Evolutionary conservation across 2,797 vertebrate species (phyloP).

Genomic region (Emydoidea blandingii): DNA sequence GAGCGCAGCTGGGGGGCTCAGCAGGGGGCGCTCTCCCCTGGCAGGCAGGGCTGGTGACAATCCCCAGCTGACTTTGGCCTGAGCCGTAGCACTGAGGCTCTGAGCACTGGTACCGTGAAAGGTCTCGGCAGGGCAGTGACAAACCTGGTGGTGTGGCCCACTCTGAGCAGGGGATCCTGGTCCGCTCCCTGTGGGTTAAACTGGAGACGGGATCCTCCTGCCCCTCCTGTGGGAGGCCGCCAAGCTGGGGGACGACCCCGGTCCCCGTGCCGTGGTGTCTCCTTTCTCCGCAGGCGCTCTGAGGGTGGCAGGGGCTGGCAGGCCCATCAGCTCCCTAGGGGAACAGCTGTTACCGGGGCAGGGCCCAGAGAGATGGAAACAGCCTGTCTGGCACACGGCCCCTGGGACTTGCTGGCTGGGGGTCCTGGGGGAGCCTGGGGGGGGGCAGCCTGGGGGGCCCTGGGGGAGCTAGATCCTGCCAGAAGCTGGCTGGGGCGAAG

Average conservation of each 20-base stretch:
- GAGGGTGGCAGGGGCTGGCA: too few relatives aligned
- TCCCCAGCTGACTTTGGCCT: neutral
- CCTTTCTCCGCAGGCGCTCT: neutral
- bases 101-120: neutral
- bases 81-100: neutral
- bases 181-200: neutral
- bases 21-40: too few relatives aligned
- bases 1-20: too few relatives aligned
- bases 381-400: neutral
- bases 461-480: too few relatives aligned
- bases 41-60: too few relatives aligned
- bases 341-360: neutral
- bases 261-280: too few relatives aligned
- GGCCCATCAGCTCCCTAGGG: too few relatives aligned
- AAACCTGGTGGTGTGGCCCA: too few relatives aligned
- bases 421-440: too few relatives aligned
- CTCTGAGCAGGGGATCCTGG: neutral
- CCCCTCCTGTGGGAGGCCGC: neutral
- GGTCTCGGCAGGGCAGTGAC: neutral
- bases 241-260: too few relatives aligned
- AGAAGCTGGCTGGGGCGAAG: too few relatives aligned
- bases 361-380: neutral
- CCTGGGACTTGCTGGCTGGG: neutral
- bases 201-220: neutral
- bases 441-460: too few relatives aligned